Evolutionary conservation across 2,797 vertebrate species (phyloP), one percentile per base, ranked within the genome.

Genomic region (Poecilia picta): DNA sequence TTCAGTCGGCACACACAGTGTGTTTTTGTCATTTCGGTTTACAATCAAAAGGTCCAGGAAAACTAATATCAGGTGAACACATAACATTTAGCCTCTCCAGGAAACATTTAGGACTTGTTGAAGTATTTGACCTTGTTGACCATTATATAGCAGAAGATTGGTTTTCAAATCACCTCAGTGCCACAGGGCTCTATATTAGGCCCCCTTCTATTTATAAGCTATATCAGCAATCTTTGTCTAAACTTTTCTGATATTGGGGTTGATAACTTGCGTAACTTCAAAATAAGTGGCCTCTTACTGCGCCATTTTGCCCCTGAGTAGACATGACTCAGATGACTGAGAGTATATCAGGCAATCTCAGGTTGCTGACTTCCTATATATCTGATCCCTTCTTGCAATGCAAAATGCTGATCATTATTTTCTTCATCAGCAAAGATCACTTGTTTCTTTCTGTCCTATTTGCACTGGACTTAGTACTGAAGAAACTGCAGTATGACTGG

Each of bases 31-130:
- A 79, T 85, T 91, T 77, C 77, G 84, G 77, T 83, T 86, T 80
- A 84, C 49, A 77, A 80, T 78, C 49, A 2, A 72, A 66, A 83
- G 81, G 83, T 89, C 83, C 83, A 90, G 87, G 91, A 23, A 89
- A 85, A 76, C 62, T 51, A 62, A 74, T 82, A 87, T 68, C 79
- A 83, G 76, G 66, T 55, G 11, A 51, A 62, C 73, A 39, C 41
- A 62, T 53, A 71, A 36, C 76, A 70, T 77, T 81, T 62, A 66
- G 59, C 83, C 79, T 77, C 73, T 78, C 53, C 72, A 79, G 79
- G 71, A 85, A 78, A 76, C 20, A 45, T 45, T 73, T 49, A 83
- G 70, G 47, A 31, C 8, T 8, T 51, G 18, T 23, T 51, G 1
- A 23, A 25, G 25, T n/a, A 57, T 57, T 28, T 28, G 25, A 57